Conservation (phyloP, 2,888 invertebrate genomes). For the Aspidiotus rigidus region DNA sequence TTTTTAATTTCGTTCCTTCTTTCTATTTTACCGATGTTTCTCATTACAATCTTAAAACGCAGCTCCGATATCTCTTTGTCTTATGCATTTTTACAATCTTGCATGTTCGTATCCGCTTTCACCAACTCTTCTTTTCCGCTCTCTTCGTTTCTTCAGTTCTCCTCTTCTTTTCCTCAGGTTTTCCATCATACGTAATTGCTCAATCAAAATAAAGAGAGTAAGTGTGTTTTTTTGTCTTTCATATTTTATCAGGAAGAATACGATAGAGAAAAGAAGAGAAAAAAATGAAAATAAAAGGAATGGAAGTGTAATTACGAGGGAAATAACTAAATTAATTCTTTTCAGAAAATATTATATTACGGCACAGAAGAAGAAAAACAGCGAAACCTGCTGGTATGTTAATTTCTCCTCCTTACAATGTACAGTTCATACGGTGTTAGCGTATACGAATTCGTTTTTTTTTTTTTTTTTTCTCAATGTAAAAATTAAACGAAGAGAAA, state of each 20-base stretch:
- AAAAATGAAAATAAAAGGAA: too few relatives aligned
- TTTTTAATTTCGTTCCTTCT: slow-evolving; percentile 27
- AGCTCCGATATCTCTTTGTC: slow-evolving; percentile 25
- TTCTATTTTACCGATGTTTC: slow-evolving; percentile 21
- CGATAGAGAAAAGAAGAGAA: neutral
- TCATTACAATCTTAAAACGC: slow-evolving; percentile 32
- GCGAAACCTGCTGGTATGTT: neutral
- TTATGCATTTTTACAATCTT: slow-evolving; percentile 32
- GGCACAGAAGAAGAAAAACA: neutral
- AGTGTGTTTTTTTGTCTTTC: neutral
- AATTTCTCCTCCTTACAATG: neutral
- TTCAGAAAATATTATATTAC: slow-evolving; percentile 1
- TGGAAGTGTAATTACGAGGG: slow-evolving; percentile 2
- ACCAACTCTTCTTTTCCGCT: neutral
- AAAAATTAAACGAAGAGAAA: too few relatives aligned
- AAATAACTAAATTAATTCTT: slow-evolving; percentile 1
- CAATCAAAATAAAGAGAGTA: neutral
- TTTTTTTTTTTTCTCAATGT: too few relatives aligned
- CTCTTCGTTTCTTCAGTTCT: neutral
- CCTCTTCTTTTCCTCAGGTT: neutral
- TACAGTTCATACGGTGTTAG: neutral
- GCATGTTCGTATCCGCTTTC: slow-evolving; percentile 10
- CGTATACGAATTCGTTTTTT: too few relatives aligned
- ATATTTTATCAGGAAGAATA: neutral
- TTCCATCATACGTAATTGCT: neutral